phyloP scores from a whole-genome alignment of 1,140 invertebrate genomes.

The Micrasema minimum region DNA sequence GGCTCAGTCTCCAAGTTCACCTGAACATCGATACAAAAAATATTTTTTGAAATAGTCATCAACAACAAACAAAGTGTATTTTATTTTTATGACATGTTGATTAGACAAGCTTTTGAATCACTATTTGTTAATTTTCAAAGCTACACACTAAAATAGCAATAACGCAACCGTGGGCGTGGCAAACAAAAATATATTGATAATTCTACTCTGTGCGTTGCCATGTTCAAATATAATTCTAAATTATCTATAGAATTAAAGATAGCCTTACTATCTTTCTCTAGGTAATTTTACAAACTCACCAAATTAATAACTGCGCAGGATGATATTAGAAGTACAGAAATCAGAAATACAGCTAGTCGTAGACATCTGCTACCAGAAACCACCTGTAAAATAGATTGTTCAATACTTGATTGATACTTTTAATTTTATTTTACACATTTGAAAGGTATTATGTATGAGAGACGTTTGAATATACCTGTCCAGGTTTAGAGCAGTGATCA shows the following conservation, averaged over 20 bases:
- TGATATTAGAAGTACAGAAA: conserved; percentile 73
- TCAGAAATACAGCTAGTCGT: conserved; percentile 74
- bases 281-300: conserved; percentile 62
- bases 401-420: conserved; percentile 16
- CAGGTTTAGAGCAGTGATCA: conserved; percentile 65
- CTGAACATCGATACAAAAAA: conserved; percentile 50
- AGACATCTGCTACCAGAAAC: conserved; percentile 74
- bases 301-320: conserved; percentile 76
- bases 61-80: background rate
- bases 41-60: background rate
- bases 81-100: background rate
- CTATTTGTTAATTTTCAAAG: too few species aligned
- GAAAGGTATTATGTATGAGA: background rate
- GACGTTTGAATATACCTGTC: conserved; percentile 58
- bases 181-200: too few species aligned
- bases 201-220: too few species aligned
- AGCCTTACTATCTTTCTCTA: too few species aligned
- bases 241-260: too few species aligned
- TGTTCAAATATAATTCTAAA: too few species aligned
- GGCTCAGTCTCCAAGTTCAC: conserved; percentile 56
- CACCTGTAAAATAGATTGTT: conserved; percentile 59
- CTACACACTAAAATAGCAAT: too few species aligned
- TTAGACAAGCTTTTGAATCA: too few species aligned
- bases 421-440: background rate
- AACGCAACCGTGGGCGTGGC: too few species aligned